Evolutionary conservation across 2,797 vertebrate genomes (phyloP).

Genomic region (Calcarius lapponicus): DNA sequence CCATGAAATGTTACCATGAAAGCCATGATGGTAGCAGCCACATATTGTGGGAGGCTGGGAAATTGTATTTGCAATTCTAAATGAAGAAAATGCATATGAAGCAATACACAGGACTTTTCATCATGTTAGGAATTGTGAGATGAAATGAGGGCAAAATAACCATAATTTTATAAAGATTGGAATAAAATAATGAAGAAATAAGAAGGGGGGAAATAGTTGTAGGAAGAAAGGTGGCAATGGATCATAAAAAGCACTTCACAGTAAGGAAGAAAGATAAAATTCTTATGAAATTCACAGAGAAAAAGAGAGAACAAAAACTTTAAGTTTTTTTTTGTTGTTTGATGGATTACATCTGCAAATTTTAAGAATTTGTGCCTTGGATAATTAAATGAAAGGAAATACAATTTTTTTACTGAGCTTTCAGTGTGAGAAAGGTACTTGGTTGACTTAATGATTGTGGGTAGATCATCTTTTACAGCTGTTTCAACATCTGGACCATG

Average conservation of each 20-base stretch:
- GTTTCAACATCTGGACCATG: not conserved
- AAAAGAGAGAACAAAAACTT: not conserved
- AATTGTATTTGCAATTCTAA: constrained; percentile 40
- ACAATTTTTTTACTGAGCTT: not conserved
- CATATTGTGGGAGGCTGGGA: not conserved
- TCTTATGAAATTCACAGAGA: not conserved
- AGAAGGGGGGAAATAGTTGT: not conserved
- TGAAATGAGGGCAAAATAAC: not conserved
- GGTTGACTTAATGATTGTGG: not conserved
- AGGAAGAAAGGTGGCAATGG: not conserved
- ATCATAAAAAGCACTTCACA: not conserved
- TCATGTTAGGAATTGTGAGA: not conserved
- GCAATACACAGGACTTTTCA: not conserved
- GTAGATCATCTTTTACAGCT: rapidly evolving
- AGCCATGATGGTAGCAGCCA: not conserved
- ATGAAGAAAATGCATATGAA: not conserved
- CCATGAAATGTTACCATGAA: not conserved
- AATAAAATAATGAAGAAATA: not conserved
- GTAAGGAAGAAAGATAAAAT: not conserved
- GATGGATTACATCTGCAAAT: not conserved
- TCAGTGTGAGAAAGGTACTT: not conserved
- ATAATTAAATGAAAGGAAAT: not conserved
- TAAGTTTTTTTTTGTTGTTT: not conserved
- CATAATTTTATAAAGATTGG: not conserved
- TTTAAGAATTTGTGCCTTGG: not conserved